Percentiles rank a stretch among this genome's conserved stretches.
phyloP scores from a whole-genome alignment of 2,797 vertebrate species.

The Lagocephalus sceleratus region DNA sequence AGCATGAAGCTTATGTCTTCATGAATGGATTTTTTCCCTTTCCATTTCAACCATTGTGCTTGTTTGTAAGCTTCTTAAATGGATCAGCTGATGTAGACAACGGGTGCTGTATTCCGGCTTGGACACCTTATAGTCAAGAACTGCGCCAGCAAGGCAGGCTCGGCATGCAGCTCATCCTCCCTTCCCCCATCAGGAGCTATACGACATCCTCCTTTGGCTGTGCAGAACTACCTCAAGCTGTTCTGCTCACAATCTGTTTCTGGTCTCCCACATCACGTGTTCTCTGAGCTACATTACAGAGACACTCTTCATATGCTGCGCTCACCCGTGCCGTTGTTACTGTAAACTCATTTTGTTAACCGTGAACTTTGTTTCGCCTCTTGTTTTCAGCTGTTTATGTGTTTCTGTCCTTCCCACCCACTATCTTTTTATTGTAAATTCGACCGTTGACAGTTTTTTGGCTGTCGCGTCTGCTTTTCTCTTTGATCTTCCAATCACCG shows the following conservation, averaged over 20 bases:
- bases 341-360: constrained; percentile 19
- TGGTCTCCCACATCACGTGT: constrained; percentile 46
- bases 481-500: constrained; percentile 42
- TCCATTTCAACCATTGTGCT: constrained; percentile 28
- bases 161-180: constrained; percentile 44
- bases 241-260: constrained; percentile 68
- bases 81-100: constrained; percentile 63
- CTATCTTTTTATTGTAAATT: constrained; percentile 25
- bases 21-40: constrained; percentile 38
- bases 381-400: constrained; percentile 9
- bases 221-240: constrained; percentile 69
- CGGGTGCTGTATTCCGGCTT: constrained; percentile 59
- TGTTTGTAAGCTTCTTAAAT: constrained; percentile 41
- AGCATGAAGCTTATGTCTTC: constrained; percentile 7
- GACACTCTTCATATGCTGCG: constrained; percentile 33
- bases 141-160: constrained; percentile 59
- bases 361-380: constrained; percentile 10
- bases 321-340: constrained; percentile 20
- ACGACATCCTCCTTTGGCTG: constrained; percentile 61
- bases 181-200: constrained; percentile 42
- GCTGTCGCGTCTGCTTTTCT: constrained; percentile 20
- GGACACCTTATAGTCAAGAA: constrained; percentile 63
- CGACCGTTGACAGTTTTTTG: constrained; percentile 31
- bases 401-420: constrained; percentile 11
- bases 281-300: constrained; percentile 54